Base-by-base conservation (phyloP, 23 tunicate species). In the Trididemnum clinides region DNA sequence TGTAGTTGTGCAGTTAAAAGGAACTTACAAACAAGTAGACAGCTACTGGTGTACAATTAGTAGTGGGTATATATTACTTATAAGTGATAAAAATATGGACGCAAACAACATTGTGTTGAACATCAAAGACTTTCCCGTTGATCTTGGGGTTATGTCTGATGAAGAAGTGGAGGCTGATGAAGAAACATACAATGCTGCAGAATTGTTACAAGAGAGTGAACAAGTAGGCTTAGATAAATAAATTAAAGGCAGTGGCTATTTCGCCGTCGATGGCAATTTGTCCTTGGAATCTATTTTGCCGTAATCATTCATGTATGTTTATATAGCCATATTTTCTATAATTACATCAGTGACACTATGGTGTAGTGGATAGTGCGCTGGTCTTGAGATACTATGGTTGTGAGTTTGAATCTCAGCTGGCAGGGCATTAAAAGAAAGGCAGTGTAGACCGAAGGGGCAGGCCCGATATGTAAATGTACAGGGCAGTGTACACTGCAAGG, bases 111-210 rank as follows among this genome's bases (percentile, higher is more conserved):
- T 59, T 22, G 21, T 59, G 27, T 4, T 59, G 18, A 29, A 18
- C 27, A 22, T 78, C 19, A 78, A 78, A 21, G 35, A 51, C 25
- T 20, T 87, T 21, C 85, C 91, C 54, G 78, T 51, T 57, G 59
- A 59, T 22, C 37, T 87, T 29, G 80, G 57, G 10, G 59, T 78
- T 25, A 51, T 78, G 58, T 81, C 84, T 69, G 96, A 86, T 22
- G 87, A 89, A 64, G 97, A 92, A 38, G 86, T 33, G n/a, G 89
- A 85, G 35, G 79, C 59, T 0, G 97, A 85, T 50, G 97, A 83
- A 49, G 87, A 84, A 66, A 33, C 82, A 6, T 87, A 82, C 57
- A 39, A 28, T 1, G 76, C 84, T 33, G 51, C 91, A 26, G 80
- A 92, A 30, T 58, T 92, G 51, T 33, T 92, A 20, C 39, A 83